Conservation (phyloP, 2,888 invertebrate species). For the Meandrusa payeni region DNA sequence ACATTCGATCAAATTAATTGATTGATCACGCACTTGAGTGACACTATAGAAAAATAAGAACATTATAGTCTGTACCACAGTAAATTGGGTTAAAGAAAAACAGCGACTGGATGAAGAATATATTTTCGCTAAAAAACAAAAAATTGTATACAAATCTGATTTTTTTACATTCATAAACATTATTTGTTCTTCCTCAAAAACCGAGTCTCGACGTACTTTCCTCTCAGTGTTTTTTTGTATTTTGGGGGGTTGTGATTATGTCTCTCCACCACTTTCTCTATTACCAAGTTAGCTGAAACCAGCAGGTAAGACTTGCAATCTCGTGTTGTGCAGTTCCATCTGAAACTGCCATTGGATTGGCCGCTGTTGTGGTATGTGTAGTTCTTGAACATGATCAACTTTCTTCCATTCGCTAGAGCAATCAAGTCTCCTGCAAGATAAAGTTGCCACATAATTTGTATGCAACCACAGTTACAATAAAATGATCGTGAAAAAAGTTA, state of each 20-base stretch:
- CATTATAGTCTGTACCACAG: no score
- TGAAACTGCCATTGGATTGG: slow-evolving; percentile 20
- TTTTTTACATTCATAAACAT: no score
- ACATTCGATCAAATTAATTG: no score
- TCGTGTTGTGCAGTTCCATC: slow-evolving; percentile 29
- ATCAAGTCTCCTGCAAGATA: slow-evolving; percentile 27
- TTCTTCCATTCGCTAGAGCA: slow-evolving; percentile 30
- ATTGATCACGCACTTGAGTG: no score
- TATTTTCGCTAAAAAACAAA: no score
- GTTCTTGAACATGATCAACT: slow-evolving; percentile 32
- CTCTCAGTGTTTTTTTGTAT: slow-evolving; percentile 13
- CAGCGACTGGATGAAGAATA: no score
- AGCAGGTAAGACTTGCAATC: slow-evolving; percentile 30
- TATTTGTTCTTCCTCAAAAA: background rate
- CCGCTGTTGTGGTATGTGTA: slow-evolving; percentile 31
- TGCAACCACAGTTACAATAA: no score
- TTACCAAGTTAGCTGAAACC: slow-evolving; percentile 32
- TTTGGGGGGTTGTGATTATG: slow-evolving; percentile 28
- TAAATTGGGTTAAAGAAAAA: no score
- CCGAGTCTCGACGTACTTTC: slow-evolving; percentile 6
- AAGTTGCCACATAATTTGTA: no score
- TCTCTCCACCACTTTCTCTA: slow-evolving; percentile 25
- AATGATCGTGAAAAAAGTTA: no score
- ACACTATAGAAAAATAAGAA: no score
- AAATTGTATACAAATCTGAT: no score